Conservation (phyloP, 2,888 invertebrate species). For the Drosophila phalerata region DNA sequence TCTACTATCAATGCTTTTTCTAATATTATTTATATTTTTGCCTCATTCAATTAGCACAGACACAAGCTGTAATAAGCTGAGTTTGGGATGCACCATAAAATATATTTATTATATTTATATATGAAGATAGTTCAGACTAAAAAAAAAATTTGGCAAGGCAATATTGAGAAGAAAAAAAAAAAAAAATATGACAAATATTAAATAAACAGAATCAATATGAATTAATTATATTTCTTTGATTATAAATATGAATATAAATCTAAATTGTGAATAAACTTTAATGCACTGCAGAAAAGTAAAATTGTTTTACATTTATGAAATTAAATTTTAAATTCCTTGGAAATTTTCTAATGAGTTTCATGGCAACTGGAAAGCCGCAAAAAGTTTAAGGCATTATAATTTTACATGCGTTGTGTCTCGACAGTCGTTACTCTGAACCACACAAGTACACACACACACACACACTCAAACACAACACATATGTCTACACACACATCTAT, state of each 20-base stretch:
- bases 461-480: constrained; percentile 4
- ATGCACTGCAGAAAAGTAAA: neutral
- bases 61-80: too few relatives aligned
- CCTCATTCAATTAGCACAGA: constrained; percentile 31
- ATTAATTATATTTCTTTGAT: neutral
- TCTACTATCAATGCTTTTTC: neutral
- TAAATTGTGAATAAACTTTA: neutral
- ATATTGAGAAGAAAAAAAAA: too few relatives aligned
- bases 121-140: too few relatives aligned
- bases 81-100: too few relatives aligned
- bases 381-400: constrained; percentile 63
- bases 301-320: constrained; percentile 16
- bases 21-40: constrained; percentile 5
- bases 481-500: constrained; percentile 22
- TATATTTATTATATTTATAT: too few relatives aligned
- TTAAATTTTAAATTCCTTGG: constrained; percentile 9
- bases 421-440: constrained; percentile 39
- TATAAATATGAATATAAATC: neutral
- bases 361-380: constrained; percentile 55
- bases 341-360: constrained; percentile 40
- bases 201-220: too few relatives aligned
- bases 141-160: too few relatives aligned
- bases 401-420: constrained; percentile 40
- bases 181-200: too few relatives aligned
- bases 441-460: constrained; percentile 16